Percentiles rank a stretch among this genome's conserved stretches.
Evolutionary conservation across 2,888 invertebrate genomes (phyloP).

Genomic region (Nephrotoma appendiculata): DNA sequence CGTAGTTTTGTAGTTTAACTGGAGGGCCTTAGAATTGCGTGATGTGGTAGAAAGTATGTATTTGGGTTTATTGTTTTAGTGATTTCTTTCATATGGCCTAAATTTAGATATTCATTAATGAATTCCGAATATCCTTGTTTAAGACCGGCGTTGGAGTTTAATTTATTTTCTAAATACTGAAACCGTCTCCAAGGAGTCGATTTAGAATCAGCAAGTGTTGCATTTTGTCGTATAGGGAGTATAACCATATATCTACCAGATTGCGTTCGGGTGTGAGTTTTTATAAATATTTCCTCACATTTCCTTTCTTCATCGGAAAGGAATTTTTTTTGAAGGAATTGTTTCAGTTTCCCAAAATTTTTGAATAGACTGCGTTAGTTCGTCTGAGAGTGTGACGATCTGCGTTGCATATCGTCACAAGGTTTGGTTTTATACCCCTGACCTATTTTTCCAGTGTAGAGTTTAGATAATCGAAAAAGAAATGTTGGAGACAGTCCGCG

Average conservation of each 20-base stretch:
- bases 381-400: too few relatives aligned
- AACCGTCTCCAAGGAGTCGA: neutral
- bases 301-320: neutral
- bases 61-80: neutral
- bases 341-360: neutral
- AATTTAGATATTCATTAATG: neutral
- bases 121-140: neutral
- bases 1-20: neutral
- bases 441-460: too few relatives aligned
- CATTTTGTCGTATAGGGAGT: neutral
- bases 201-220: neutral
- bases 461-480: too few relatives aligned
- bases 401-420: too few relatives aligned
- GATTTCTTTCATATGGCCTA: neutral
- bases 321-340: neutral
- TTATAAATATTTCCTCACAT: neutral
- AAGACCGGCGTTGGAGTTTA: neutral
- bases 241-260: neutral
- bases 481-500: too few relatives aligned
- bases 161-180: neutral
- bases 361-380: neutral
- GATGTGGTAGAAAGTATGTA: neutral
- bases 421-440: too few relatives aligned
- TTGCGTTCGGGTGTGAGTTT: neutral
- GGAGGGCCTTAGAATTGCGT: neutral